Evolutionary conservation across 2,888 invertebrate genomes (phyloP).

Genomic region (Sthenelais limicola): DNA sequence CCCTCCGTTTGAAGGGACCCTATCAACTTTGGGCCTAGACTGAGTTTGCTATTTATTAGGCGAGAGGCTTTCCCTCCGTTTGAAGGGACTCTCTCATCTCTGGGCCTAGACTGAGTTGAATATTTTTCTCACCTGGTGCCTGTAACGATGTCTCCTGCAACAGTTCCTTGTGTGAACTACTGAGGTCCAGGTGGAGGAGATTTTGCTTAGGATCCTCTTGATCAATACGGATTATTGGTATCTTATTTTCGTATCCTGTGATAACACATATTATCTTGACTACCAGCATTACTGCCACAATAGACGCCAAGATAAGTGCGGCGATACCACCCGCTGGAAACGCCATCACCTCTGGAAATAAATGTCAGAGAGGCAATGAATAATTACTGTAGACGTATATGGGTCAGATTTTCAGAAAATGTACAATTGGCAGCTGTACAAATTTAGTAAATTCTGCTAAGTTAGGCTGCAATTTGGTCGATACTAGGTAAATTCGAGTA

Average conservation of each 20-base stretch:
- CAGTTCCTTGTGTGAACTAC: background rate
- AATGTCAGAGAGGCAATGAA: background rate
- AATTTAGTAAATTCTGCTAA: no score
- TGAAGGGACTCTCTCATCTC: no score
- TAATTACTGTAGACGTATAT: background rate
- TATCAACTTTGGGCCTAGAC: no score
- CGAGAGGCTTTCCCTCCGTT: no score
- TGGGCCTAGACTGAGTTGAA: no score
- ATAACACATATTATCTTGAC: constrained; percentile 51
- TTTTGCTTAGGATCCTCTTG: constrained; percentile 25
- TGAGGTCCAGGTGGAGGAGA: background rate
- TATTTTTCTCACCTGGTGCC: no score
- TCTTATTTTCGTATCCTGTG: constrained; percentile 49
- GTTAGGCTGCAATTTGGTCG: no score
- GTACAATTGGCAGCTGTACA: no score
- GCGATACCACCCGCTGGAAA: constrained; percentile 53
- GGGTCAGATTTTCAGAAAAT: background rate
- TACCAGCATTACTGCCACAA: constrained; percentile 49
- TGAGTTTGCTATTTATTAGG: no score
- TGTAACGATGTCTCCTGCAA: background rate
- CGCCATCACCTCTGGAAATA: constrained; percentile 50
- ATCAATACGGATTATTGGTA: constrained; percentile 29
- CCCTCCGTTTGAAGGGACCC: no score
- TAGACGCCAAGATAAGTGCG: constrained; percentile 46
- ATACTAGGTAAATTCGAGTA: no score